Evolutionary conservation across 2,888 invertebrate genomes (phyloP).

Genomic region (Tupiocoris notatus): DNA sequence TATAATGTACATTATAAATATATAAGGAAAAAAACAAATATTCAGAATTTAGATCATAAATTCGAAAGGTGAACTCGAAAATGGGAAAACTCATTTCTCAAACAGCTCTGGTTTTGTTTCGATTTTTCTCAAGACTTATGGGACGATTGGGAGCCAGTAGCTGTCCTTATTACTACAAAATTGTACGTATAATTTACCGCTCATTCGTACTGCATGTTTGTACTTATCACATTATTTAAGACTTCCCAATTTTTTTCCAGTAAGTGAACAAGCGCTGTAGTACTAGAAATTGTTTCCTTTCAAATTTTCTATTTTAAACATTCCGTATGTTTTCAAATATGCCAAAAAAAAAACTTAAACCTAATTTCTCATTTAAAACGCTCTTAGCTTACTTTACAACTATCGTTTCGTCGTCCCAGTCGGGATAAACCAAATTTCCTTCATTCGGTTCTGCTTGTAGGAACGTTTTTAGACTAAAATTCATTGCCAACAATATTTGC

Average conservation of each 20-base stretch:
- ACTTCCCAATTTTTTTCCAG: not conserved
- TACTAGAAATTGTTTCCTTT: not conserved
- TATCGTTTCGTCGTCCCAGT: not conserved
- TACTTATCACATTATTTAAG: not conserved
- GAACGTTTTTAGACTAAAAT: not conserved
- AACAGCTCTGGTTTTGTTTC: constrained; percentile 45
- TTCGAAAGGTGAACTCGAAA: constrained; percentile 46
- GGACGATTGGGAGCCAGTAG: constrained; percentile 32
- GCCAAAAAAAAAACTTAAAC: not conserved
- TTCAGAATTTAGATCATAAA: constrained; percentile 46
- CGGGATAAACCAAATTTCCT: not conserved
- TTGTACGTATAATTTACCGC: not conserved
- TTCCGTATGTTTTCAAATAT: not conserved
- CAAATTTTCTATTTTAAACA: not conserved
- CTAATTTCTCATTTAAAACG: not conserved
- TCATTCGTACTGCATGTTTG: not conserved
- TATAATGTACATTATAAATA: constrained; percentile 15
- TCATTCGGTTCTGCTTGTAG: not conserved
- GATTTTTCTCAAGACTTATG: constrained; percentile 21
- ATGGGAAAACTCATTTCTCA: constrained; percentile 51
- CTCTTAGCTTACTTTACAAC: not conserved
- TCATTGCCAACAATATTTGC: not conserved
- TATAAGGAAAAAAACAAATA: constrained; percentile 43
- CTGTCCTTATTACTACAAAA: constrained; percentile 20
- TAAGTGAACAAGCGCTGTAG: not conserved